Base-by-base conservation (phyloP, 2,113 vertebrate species). In the Serinus canaria region DNA sequence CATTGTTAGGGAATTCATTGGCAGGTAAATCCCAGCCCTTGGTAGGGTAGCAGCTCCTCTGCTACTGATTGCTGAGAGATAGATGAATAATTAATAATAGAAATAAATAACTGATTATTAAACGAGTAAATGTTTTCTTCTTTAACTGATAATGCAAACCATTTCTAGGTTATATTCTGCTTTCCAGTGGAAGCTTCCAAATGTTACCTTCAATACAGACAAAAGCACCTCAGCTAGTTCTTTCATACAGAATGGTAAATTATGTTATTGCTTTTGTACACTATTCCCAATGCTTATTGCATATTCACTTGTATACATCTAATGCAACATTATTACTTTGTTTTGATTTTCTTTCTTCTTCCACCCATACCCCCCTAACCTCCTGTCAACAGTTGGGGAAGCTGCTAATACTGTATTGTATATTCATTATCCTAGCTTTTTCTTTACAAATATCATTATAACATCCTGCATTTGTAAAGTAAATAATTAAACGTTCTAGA, bases 371-470 rank as follows among this genome's bases (percentile, higher is more conserved):
- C 79, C 81, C 90, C 82, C 91, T 78, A 86, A 80, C 91, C 91
- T 93, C 96, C 95, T 92, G 94, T 93, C 92, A 96, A 96, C 93
- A 96, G 83, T 82, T 92, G 76, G 81, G 74, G 80, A 96, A 91
- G 83, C 83, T 90, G 90, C 93, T 97, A 94, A 96, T 96, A 67
- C 60, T n/a, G 79, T 80, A 96, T 96, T 97, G 96, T 96, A 94
- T 92, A 91, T 91, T 97, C 95, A 82, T 92, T 96, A 93, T 97
- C 88, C 90, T 55, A 91, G 94, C 69, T 94, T 90, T 95, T 96
- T 95, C 96, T 97, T 97, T 97, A 97, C 96, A 97, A 97, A 97
- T 95, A 96, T 95, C 97, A 96, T 93, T 96, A 97, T 96, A 96
- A 96, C 94, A 95, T 93, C 83, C 92, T 96, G 96, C 96, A 96